Evolutionary conservation across 2,888 invertebrate genomes (phyloP).

Genomic region (Dichetophora obliterata): DNA sequence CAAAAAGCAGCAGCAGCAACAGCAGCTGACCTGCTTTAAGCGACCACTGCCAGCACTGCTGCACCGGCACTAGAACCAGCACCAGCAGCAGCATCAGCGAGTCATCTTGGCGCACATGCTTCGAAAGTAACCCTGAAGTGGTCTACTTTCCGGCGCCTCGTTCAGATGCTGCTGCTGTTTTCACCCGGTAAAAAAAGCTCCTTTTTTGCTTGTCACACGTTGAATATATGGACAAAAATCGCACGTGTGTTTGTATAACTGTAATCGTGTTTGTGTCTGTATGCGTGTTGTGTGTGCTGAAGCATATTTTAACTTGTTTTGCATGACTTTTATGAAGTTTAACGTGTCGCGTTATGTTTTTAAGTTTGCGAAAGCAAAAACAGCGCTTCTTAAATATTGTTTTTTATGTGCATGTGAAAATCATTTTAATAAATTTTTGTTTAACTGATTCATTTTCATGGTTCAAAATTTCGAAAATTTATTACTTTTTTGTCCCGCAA

Average conservation of each 20-base stretch:
- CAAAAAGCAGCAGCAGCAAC: background rate
- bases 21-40: constrained; percentile 10
- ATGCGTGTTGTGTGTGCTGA: background rate
- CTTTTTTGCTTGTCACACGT: background rate
- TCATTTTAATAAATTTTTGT: too few species aligned
- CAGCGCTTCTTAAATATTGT: background rate
- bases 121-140: constrained; percentile 23
- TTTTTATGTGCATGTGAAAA: background rate
- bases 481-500: too few species aligned
- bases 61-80: background rate
- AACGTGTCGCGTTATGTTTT: background rate
- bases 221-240: background rate
- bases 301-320: constrained; percentile 14
- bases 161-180: background rate
- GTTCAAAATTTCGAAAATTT: too few species aligned
- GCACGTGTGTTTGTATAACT: background rate
- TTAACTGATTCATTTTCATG: too few species aligned
- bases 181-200: background rate
- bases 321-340: constrained; percentile 20
- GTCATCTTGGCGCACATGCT: constrained; percentile 15
- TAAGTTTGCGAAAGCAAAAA: background rate
- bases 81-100: too few species aligned
- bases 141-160: constrained; percentile 22
- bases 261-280: background rate
- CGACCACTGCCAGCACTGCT: background rate